Evolutionary conservation across 1,140 invertebrate genomes (phyloP).

Genomic region (Megalonaias nervosa): DNA sequence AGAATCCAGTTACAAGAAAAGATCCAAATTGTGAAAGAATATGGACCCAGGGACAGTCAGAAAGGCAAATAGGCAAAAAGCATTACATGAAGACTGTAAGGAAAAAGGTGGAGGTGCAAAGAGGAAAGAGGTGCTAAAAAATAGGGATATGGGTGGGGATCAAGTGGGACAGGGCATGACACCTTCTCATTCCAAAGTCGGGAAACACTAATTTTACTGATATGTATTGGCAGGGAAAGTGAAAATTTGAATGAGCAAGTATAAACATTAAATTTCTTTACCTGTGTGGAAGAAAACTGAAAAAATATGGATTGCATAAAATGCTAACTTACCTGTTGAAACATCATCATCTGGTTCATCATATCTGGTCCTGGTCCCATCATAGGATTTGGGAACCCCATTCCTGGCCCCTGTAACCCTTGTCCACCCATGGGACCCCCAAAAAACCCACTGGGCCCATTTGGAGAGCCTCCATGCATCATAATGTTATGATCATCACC

Average conservation of each 20-base stretch:
- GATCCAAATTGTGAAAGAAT: too few species aligned
- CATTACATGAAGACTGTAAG: too few species aligned
- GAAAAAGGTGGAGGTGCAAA: too few species aligned
- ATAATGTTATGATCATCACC: constrained; percentile 7
- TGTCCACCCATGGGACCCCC: constrained; percentile 24
- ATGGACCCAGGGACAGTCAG: too few species aligned
- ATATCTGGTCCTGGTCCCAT: constrained; percentile 42
- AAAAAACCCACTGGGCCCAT: constrained; percentile 16
- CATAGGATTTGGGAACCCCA: constrained; percentile 37
- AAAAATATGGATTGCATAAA: neutral
- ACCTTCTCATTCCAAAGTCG: too few species aligned
- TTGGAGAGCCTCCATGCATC: constrained; percentile 27
- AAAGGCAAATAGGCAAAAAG: too few species aligned
- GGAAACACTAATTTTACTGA: neutral
- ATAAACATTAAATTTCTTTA: neutral
- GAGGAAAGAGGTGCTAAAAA: too few species aligned
- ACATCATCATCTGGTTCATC: constrained; percentile 49
- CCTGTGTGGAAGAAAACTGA: neutral
- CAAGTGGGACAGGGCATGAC: too few species aligned
- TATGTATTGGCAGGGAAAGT: neutral
- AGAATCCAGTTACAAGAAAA: too few species aligned
- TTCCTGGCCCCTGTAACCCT: constrained; percentile 27
- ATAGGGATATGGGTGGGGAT: too few species aligned
- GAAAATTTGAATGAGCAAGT: neutral
- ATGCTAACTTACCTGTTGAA: constrained; percentile 57